Evolutionary conservation across 2,888 invertebrate species (phyloP).

Genomic region (Platycnemis pennipes): DNA sequence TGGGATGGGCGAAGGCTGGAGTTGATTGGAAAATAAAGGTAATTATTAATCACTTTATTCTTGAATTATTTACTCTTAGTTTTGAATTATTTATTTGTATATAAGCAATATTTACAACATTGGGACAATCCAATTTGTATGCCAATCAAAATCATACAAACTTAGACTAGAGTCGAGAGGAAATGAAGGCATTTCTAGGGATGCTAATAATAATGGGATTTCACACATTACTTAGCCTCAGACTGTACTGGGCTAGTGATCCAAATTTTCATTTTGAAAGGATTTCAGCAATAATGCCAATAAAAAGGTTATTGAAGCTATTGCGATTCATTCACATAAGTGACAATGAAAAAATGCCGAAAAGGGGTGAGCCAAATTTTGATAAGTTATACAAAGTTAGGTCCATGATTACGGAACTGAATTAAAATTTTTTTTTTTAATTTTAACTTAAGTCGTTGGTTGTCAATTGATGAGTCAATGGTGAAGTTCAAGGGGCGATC

Average conservation of each 20-base stretch:
- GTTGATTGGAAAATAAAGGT: too few species aligned
- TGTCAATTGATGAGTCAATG: slow-evolving; percentile 14
- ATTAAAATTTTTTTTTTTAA: slow-evolving; percentile 71
- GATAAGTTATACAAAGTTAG: slow-evolving; percentile 69
- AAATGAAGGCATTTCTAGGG: neutral
- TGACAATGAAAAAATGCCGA: slow-evolving; percentile 69
- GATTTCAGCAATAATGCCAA: slow-evolving; percentile 62
- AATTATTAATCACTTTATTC: too few species aligned
- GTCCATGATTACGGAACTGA: slow-evolving; percentile 69
- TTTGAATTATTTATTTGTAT: too few species aligned
- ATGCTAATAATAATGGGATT: slow-evolving; percentile 44
- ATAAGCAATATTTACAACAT: neutral
- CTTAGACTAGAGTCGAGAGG: neutral
- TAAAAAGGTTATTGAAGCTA: slow-evolving; percentile 65
- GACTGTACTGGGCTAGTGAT: slow-evolving; percentile 60
- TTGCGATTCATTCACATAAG: slow-evolving; percentile 68
- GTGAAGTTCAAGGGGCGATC: slow-evolving; percentile 16
- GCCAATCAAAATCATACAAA: neutral
- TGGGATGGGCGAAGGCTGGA: too few species aligned
- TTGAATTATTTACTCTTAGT: too few species aligned
- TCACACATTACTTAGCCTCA: slow-evolving; percentile 52
- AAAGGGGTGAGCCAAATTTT: slow-evolving; percentile 49
- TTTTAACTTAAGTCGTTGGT: neutral
- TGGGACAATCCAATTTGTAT: neutral
- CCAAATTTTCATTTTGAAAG: neutral